Evolutionary conservation across 2,113 vertebrate species (phyloP).

Genomic region (Spheniscus mendiculus): DNA sequence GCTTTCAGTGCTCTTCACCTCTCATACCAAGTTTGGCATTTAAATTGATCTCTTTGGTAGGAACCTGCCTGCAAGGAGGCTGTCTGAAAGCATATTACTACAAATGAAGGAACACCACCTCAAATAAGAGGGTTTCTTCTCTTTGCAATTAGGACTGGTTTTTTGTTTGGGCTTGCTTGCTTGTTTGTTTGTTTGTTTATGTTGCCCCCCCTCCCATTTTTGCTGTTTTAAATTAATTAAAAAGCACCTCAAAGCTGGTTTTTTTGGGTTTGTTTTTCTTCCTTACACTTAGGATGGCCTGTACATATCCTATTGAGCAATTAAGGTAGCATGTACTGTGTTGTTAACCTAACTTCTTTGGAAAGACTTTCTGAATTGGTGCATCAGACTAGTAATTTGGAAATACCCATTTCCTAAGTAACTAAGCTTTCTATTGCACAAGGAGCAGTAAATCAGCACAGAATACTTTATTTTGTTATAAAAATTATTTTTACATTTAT

Average conservation of each 20-base stretch:
- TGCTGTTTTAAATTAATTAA: neutral
- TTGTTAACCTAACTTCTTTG: neutral
- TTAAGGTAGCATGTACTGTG: neutral
- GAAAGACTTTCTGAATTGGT: neutral
- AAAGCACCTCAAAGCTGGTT: neutral
- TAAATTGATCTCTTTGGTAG: neutral
- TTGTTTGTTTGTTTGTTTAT: neutral
- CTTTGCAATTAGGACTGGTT: rapidly evolving
- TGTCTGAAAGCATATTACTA: neutral
- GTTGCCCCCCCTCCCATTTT: neutral
- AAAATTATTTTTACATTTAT: neutral
- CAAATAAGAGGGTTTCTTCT: neutral
- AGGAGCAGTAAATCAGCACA: neutral
- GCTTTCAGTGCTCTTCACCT: neutral
- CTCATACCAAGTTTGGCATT: neutral
- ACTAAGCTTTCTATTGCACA: neutral
- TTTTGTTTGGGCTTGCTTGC: neutral
- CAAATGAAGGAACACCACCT: neutral
- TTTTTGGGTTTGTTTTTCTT: rapidly evolving
- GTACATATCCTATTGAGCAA: neutral
- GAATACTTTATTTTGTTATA: neutral
- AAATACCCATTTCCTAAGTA: neutral
- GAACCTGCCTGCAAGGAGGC: neutral
- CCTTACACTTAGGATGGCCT: neutral
- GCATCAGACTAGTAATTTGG: neutral